Percentiles rank a stretch among this genome's conserved stretches.
phyloP scores from a whole-genome alignment of 2,888 invertebrate species.

The Molorchus minor region DNA sequence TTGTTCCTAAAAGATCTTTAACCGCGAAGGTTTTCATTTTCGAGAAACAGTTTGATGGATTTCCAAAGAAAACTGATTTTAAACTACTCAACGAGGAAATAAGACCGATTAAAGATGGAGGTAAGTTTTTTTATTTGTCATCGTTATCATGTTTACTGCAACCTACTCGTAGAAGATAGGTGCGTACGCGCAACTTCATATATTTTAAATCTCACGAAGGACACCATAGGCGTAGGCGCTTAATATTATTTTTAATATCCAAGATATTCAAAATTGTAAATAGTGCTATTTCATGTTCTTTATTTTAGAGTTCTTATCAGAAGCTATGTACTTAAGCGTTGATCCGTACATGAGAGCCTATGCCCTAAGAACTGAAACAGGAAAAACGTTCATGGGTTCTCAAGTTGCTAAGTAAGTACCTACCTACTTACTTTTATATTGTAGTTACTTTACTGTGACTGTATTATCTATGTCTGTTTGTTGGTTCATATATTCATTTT shows the following conservation, averaged over 20 bases:
- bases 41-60: slow-evolving; percentile 72
- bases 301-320: slow-evolving; percentile 70
- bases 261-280: not conserved
- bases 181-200: not conserved
- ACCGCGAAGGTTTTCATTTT: slow-evolving; percentile 69
- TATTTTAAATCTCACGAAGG: no score
- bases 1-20: slow-evolving; percentile 15
- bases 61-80: slow-evolving; percentile 73
- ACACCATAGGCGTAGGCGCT: no score
- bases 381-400: slow-evolving; percentile 74
- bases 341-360: slow-evolving; percentile 78
- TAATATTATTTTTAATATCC: no score
- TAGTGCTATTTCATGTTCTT: not conserved
- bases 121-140: slow-evolving; percentile 60
- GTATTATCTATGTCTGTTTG: no score
- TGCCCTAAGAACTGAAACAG: slow-evolving; percentile 65
- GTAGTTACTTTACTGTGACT: no score
- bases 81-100: slow-evolving; percentile 73
- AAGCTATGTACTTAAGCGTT: slow-evolving; percentile 75
- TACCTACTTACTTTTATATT: no score
- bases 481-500: no score
- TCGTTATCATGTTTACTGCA: no score
- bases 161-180: no score
- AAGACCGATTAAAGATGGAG: slow-evolving; percentile 72
- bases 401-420: slow-evolving; percentile 74